Evolutionary conservation across 2,888 invertebrate genomes (phyloP).

Genomic region (Microctonus aethiopoides): DNA sequence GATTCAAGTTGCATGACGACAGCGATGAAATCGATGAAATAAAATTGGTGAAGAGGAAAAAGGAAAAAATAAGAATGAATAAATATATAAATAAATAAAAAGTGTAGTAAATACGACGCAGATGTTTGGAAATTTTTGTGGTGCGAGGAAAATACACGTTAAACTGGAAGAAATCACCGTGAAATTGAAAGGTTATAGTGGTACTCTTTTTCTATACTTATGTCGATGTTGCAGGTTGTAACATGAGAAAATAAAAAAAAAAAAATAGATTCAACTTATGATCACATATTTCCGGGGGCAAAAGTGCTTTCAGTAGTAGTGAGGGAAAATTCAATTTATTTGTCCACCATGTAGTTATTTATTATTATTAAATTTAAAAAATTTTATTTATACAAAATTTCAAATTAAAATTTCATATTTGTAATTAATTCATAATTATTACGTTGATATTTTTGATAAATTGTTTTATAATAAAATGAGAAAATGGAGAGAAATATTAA

Average conservation of each 20-base stretch:
- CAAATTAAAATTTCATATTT: too few relatives aligned
- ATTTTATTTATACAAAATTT: too few relatives aligned
- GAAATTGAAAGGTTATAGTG: slow-evolving; percentile 48
- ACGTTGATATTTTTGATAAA: too few relatives aligned
- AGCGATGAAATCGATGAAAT: neutral
- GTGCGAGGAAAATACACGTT: slow-evolving; percentile 39
- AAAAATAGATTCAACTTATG: neutral
- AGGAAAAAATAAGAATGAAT: too few relatives aligned
- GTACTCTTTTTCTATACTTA: slow-evolving; percentile 7
- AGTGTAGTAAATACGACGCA: neutral
- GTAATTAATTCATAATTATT: too few relatives aligned
- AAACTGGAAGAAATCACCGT: slow-evolving; percentile 49
- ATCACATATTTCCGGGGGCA: neutral
- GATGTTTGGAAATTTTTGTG: slow-evolving; percentile 13
- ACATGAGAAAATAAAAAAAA: neutral
- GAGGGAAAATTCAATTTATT: neutral
- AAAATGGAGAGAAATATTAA: too few relatives aligned
- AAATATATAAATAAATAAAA: too few relatives aligned
- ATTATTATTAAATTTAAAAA: too few relatives aligned
- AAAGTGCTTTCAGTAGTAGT: neutral
- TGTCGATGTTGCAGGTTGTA: slow-evolving; percentile 10
- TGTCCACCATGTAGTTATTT: too few relatives aligned
- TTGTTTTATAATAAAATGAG: too few relatives aligned
- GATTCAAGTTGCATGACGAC: neutral
- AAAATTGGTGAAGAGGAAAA: neutral